Percentiles rank a stretch among this genome's conserved stretches.
Evolutionary conservation across 2,797 vertebrate genomes (phyloP).

Genomic region (Catostomus latipinnis): DNA sequence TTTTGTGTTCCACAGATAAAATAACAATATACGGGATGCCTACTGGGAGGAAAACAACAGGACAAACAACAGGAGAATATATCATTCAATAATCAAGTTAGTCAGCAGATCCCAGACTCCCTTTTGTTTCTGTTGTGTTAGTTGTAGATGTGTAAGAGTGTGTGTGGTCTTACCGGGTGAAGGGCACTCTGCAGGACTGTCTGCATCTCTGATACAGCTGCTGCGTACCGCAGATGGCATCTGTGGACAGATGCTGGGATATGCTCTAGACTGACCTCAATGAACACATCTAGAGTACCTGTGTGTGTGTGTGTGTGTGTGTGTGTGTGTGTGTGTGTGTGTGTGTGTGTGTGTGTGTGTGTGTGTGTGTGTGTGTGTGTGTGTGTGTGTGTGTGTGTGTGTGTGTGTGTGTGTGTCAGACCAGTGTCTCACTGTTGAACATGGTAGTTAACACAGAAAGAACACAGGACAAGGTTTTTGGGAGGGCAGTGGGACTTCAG

Average conservation of each 20-base stretch:
- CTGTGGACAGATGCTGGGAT: slow-evolving; percentile 18
- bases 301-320: not conserved
- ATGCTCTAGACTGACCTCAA: slow-evolving; percentile 8
- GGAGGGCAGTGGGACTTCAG: slow-evolving; percentile 42
- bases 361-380: too few species aligned
- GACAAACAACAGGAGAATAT: not conserved
- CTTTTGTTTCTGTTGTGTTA: not conserved
- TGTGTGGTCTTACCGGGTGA: slow-evolving; percentile 11
- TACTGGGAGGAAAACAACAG: slow-evolving; percentile 14
- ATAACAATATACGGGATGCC: not conserved
- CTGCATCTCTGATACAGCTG: slow-evolving; percentile 18
- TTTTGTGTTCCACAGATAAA: not conserved
- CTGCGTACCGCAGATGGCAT: not conserved
- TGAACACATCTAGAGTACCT: not conserved
- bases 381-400: not conserved
- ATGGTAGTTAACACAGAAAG: slow-evolving; percentile 22
- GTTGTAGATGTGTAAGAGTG: not conserved
- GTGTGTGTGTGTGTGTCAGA: slow-evolving; percentile 13
- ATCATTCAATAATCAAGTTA: not conserved
- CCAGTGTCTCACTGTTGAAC: slow-evolving; percentile 7
- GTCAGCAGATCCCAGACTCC: not conserved
- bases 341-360: too few species aligned
- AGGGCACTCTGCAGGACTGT: not conserved
- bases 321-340: too few species aligned
- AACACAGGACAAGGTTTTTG: slow-evolving; percentile 30